A percentile compares a stretch with the other conserved stretches of the same genome.
Evolutionary conservation across 1,140 invertebrate genomes (phyloP).

Genomic region (Pseudoatta argentina): DNA sequence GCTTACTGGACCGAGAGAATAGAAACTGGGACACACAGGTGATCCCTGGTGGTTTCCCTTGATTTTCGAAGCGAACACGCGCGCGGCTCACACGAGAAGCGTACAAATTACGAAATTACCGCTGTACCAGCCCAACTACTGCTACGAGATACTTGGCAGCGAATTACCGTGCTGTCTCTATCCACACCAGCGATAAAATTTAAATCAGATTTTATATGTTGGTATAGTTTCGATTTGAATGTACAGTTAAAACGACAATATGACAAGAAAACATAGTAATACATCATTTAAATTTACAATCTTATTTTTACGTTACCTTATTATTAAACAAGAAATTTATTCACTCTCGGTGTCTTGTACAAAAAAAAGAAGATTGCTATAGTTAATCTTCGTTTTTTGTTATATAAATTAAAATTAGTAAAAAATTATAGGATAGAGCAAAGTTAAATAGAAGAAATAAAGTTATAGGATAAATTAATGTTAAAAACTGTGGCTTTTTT

Average conservation of each 20-base stretch:
- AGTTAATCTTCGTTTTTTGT: background rate
- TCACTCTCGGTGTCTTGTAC: background rate
- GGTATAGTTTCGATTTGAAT: conserved; percentile 1
- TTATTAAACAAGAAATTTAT: background rate
- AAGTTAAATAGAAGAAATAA: background rate
- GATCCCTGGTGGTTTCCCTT: conserved; percentile 73
- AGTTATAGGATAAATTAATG: background rate
- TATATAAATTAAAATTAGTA: background rate
- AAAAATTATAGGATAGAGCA: no score
- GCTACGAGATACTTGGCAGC: conserved; percentile 45
- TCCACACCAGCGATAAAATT: conserved; percentile 48
- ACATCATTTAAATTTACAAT: background rate
- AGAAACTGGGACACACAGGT: conserved; percentile 75
- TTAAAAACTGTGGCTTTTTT: background rate
- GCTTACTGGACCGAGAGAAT: conserved; percentile 72
- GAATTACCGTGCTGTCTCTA: conserved; percentile 30
- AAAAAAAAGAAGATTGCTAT: no score
- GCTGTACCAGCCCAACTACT: conserved; percentile 61
- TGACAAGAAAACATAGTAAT: background rate
- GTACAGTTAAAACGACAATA: background rate
- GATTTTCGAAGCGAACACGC: conserved; percentile 74
- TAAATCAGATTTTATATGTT: conserved; percentile 37
- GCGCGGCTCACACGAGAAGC: conserved; percentile 52
- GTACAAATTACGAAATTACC: conserved; percentile 74
- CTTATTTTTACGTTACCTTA: background rate